Evolutionary conservation across 2,797 vertebrate genomes (phyloP), one percentile per base, ranked within the genome.

Genomic region (Moxostoma hubbsi): DNA sequence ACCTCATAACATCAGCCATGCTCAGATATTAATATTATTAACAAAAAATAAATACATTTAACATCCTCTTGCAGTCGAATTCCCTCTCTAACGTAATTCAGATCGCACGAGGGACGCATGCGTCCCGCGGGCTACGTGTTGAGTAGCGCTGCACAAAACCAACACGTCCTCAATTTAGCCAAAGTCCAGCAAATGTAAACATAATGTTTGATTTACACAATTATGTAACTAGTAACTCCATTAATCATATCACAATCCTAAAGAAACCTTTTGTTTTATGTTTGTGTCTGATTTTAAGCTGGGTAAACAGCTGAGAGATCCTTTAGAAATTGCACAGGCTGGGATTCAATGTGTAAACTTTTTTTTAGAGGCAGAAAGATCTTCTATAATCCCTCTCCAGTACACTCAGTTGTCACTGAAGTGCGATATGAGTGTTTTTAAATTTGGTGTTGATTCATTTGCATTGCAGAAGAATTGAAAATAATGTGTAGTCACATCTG

Each of bases 301-400:
- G 2, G 36, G 36, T 36, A 36, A 36, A 36, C 36, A 36, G 3
- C 36, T 36, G 36, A 36, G 36, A 36, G 36, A 4, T 16, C 12
- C 7, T 16, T 46, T 4, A 53, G 51, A 53, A 12, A 53, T 53
- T 53, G 13, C 50, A 45, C 36, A 7, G 0, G 45, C 36, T 77
- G 53, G 2, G 13, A 5, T 69, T 61, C 13, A 67, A 5, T 53
- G 55, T n/a, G 69, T 53, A 46, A 13, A 69, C 50, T 69, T 13
- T 68, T 69, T 51, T 74, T 18, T 5, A 55, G 57, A 15, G 45
- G 12, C 11, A 15, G n/a, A 51, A 54, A 75, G 54, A 50, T 49
- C 36, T 53, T 16, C 18, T 43, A 9, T 71, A 78, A 81, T 81
- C 50, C 50, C 16, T 24, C 54, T 69, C n/a, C 45, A 54, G 73